phyloP scores from a whole-genome alignment of 2,888 invertebrate genomes.

The Vesta saturnalis region DNA sequence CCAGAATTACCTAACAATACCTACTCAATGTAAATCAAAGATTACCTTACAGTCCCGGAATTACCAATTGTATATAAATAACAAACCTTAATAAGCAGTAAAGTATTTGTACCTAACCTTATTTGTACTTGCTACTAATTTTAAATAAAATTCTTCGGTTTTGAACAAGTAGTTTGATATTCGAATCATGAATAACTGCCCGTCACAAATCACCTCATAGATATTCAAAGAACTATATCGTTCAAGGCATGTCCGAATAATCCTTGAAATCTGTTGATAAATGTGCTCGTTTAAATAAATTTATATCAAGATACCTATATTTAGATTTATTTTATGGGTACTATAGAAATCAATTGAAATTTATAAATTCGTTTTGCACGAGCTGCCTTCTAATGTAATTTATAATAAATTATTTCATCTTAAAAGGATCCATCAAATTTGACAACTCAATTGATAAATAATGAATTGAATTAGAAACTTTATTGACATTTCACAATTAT shows the following conservation, averaged over 20 bases:
- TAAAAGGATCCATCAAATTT: constrained; percentile 54
- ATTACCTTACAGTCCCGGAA: not conserved
- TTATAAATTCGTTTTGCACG: constrained; percentile 57
- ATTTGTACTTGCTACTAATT: constrained; percentile 1
- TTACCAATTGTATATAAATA: not conserved
- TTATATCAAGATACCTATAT: not conserved
- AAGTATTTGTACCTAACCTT: not conserved
- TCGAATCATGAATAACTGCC: constrained; percentile 17
- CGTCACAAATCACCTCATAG: constrained; percentile 22
- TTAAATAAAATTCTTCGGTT: not conserved
- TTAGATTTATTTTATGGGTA: constrained; percentile 10
- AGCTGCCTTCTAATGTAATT: constrained; percentile 47
- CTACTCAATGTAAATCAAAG: not conserved
- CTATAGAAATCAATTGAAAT: constrained; percentile 39
- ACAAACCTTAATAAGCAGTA: not conserved
- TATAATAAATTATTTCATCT: constrained; percentile 53
- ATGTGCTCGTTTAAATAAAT: not conserved
- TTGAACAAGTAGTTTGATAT: constrained; percentile 16
- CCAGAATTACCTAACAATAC: too few species aligned
- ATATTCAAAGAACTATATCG: constrained; percentile 26
- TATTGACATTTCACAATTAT: constrained; percentile 11
- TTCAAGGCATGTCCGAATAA: constrained; percentile 15
- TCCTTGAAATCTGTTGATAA: constrained; percentile 16
- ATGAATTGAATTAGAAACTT: constrained; percentile 18
- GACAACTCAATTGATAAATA: constrained; percentile 53